Conservation (phyloP, 2,888 invertebrate species). For the Chesias legatella region DNA sequence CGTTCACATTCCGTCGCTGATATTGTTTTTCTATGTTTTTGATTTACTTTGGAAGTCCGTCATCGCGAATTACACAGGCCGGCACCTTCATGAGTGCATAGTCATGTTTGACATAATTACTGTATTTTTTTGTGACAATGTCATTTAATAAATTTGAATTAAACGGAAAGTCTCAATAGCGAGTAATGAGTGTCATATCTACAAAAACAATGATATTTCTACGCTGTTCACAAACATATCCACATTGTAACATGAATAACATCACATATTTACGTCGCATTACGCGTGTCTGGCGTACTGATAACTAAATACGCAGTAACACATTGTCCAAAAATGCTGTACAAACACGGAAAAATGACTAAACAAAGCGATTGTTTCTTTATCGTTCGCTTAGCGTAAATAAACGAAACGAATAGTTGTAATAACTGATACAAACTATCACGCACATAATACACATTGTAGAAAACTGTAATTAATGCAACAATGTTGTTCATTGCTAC, state of each 20-base stretch:
- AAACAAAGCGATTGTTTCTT: constrained; percentile 14
- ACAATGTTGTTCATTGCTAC: constrained; percentile 72
- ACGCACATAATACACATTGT: constrained; percentile 40
- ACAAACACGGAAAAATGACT: constrained; percentile 22
- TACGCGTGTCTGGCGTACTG: constrained; percentile 15
- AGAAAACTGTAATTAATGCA: constrained; percentile 49
- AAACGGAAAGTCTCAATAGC: neutral
- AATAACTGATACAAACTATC: constrained; percentile 21
- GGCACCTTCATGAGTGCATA: too few species aligned
- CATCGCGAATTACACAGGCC: too few species aligned
- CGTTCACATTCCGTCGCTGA: too few species aligned
- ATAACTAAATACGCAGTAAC: constrained; percentile 16
- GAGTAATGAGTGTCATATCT: constrained; percentile 27
- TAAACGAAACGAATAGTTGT: constrained; percentile 4
- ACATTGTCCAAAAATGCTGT: constrained; percentile 9
- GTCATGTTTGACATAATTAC: too few species aligned
- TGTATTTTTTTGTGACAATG: too few species aligned
- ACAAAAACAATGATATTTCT: constrained; percentile 24
- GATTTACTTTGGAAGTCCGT: too few species aligned
- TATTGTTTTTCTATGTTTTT: too few species aligned
- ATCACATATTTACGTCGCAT: constrained; percentile 23
- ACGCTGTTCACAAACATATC: constrained; percentile 22
- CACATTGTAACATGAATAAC: constrained; percentile 22
- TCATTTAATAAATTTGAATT: constrained; percentile 6
- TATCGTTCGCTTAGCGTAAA: constrained; percentile 14